These are phyloP conservation scores for Ichneumon xanthorius DNA, from an alignment of 2,888 invertebrate genomes.

Conservation along the genomic window DNA sequence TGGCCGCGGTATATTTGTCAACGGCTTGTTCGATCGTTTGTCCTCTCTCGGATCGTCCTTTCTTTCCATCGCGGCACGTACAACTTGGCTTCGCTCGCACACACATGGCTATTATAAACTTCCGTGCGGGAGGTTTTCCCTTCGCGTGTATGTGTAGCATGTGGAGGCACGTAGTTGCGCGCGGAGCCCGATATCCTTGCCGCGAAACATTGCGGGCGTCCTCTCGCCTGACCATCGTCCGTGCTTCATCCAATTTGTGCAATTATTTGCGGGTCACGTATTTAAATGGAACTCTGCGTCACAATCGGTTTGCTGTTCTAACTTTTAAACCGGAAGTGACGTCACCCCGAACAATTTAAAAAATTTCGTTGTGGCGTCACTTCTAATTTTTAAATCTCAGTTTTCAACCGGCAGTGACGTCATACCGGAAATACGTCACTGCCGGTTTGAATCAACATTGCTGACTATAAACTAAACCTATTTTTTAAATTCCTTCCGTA, in stretches of 20 bases:
- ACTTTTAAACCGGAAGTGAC: too few species aligned
- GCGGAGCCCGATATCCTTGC: slow-evolving; percentile 23
- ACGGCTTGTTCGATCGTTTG: slow-evolving; percentile 26
- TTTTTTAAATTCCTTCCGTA: too few species aligned
- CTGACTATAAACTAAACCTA: too few species aligned
- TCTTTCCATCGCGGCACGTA: slow-evolving; percentile 15
- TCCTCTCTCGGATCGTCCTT: neutral
- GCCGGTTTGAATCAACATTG: too few species aligned
- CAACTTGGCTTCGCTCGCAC: neutral
- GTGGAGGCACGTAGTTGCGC: slow-evolving; percentile 30
- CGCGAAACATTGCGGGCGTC: slow-evolving; percentile 10
- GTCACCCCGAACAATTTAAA: too few species aligned
- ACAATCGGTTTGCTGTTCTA: too few species aligned
- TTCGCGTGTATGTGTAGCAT: slow-evolving; percentile 12
- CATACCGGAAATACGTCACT: too few species aligned
- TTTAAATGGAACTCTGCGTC: slow-evolving; percentile 72
- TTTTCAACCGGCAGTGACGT: too few species aligned
- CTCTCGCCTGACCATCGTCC: slow-evolving; percentile 58
- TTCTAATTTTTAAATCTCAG: too few species aligned
- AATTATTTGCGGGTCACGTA: slow-evolving; percentile 81
- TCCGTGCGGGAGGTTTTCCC: neutral
- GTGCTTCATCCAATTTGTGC: slow-evolving; percentile 76
- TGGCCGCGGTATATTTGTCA: slow-evolving; percentile 23
- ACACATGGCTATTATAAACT: neutral
- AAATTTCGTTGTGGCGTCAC: too few species aligned